Evolutionary conservation across 2,113 vertebrate species (phyloP).

Genomic region (Sander vitreus): DNA sequence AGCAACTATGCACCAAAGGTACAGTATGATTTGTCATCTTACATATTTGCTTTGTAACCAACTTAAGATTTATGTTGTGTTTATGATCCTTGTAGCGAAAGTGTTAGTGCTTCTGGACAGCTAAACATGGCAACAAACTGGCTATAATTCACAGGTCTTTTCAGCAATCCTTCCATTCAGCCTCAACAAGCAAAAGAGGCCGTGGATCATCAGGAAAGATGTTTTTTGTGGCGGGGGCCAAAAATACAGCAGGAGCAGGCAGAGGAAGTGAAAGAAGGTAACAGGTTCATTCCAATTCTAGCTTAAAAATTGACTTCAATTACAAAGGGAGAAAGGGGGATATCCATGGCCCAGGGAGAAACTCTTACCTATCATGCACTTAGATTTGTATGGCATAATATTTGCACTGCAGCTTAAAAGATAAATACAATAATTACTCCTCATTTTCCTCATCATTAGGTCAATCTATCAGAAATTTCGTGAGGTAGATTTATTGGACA

Average conservation of each 20-base stretch:
- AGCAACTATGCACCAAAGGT: conserved; percentile 80
- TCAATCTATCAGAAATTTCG: conserved; percentile 96
- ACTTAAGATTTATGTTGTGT: not conserved
- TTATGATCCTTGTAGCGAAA: not conserved
- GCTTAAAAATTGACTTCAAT: not conserved
- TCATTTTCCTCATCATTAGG: conserved; percentile 79
- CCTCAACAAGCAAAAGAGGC: conserved; percentile 79
- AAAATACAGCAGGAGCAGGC: conserved; percentile 82
- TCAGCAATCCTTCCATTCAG: conserved; percentile 78
- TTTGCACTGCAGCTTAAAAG: not conserved
- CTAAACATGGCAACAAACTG: conserved; percentile 30
- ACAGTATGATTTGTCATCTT: conserved; percentile 22
- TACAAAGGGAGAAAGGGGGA: not conserved
- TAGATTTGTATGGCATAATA: not conserved
- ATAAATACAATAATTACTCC: not conserved
- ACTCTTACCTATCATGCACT: not conserved
- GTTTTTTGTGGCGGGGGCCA: conserved; percentile 94
- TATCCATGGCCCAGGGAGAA: not conserved
- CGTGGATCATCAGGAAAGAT: conserved; percentile 87
- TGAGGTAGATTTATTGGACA: conserved; percentile 92
- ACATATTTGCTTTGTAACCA: not conserved
- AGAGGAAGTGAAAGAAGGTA: conserved; percentile 91
- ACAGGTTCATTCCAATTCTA: conserved; percentile 30
- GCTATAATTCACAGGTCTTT: conserved; percentile 84
- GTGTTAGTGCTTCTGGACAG: not conserved